phyloP scores from a whole-genome alignment of 2,888 invertebrate species.

The Cylindroiulus punctatus region DNA sequence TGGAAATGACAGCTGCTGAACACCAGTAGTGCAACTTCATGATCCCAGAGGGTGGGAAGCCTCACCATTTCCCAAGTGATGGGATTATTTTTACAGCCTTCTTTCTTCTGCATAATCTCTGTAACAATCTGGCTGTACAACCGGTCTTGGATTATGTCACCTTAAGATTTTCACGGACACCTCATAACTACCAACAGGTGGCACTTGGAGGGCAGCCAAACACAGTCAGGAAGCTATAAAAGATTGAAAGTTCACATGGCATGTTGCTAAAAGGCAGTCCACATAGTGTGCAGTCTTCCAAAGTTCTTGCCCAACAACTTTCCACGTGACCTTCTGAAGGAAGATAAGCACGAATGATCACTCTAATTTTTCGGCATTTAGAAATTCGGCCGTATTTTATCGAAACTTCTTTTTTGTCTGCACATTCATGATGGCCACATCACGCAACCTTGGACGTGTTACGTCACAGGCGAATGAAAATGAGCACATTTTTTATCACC shows the following conservation, averaged over 20 bases:
- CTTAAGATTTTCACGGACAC: not conserved
- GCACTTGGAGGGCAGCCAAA: not conserved
- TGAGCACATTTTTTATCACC: conserved; percentile 32
- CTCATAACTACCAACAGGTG: not conserved
- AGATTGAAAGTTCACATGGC: not conserved
- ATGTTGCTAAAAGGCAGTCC: not conserved
- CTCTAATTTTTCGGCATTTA: not conserved
- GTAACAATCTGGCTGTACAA: not conserved
- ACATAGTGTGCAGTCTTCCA: not conserved
- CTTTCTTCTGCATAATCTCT: not conserved
- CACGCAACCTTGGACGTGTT: not conserved
- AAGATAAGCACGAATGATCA: not conserved
- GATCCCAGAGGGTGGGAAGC: not conserved
- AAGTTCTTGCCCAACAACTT: not conserved
- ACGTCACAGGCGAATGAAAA: conserved; percentile 25
- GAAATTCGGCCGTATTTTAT: not conserved
- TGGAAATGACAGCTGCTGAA: too few relatives aligned
- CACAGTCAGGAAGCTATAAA: not conserved
- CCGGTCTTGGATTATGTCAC: conserved; percentile 3
- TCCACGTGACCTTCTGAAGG: conserved; percentile 5
- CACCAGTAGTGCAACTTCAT: not conserved
- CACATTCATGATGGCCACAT: not conserved
- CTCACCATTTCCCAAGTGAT: not conserved
- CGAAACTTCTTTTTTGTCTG: not conserved
- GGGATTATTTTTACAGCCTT: not conserved